These are phyloP conservation scores for Bucco capensis DNA, from an alignment of 2,113 vertebrate genomes.

Conservation along the genomic window DNA sequence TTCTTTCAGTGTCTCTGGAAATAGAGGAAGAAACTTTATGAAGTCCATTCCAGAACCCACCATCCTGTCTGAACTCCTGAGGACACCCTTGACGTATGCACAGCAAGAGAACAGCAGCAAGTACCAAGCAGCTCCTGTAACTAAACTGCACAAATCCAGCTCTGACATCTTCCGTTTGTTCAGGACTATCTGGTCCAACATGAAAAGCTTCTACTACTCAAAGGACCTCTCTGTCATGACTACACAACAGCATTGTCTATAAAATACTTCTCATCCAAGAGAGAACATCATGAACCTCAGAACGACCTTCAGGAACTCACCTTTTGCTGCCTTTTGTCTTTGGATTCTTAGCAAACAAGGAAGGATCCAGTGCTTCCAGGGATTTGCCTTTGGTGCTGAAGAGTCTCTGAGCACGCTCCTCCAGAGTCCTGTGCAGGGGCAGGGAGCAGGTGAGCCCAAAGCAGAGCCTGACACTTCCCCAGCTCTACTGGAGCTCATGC, in stretches of 20 bases:
- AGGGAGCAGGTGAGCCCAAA: neutral
- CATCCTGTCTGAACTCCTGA: neutral
- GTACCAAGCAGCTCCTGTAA: neutral
- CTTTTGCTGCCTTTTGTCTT: constrained; percentile 96
- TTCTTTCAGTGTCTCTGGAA: constrained; percentile 92
- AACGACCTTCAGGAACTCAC: constrained; percentile 60
- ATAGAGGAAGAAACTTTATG: neutral
- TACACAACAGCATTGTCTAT: accelerated
- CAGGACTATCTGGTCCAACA: neutral
- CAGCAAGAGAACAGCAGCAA: neutral
- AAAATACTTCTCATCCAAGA: neutral
- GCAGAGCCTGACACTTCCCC: neutral
- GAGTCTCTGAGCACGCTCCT: constrained; percentile 93
- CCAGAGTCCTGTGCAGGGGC: constrained; percentile 82
- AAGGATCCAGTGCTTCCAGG: constrained; percentile 88
- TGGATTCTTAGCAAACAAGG: constrained; percentile 95
- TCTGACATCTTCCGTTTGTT: neutral
- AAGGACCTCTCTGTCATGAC: neutral
- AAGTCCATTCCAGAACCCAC: neutral
- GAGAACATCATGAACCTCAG: neutral
- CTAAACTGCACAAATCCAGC: neutral
- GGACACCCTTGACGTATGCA: neutral
- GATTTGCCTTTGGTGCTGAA: constrained; percentile 98
- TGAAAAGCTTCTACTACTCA: neutral
- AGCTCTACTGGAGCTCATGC: neutral